Conservation (phyloP, 2,797 vertebrate genomes). For the Scolopax rusticola region DNA sequence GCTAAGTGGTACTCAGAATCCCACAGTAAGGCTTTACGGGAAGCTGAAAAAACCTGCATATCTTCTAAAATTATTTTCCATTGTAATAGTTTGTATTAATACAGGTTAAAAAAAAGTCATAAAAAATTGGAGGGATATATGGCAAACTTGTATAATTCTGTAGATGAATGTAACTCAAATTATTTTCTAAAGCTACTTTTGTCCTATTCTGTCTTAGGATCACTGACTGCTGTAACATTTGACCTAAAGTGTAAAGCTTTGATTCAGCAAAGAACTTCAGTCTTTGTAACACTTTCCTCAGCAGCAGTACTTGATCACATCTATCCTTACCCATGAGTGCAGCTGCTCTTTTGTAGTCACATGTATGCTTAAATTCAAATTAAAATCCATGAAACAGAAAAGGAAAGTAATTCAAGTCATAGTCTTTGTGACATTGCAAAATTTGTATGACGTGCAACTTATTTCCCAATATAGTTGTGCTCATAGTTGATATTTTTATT, state of each 20-base stretch:
- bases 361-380: background rate
- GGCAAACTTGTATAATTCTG: background rate
- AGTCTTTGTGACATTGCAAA: background rate
- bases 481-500: background rate
- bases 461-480: background rate
- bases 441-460: background rate
- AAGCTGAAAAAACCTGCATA: accelerated
- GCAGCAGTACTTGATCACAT: background rate
- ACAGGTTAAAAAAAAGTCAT: background rate
- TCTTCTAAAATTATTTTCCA: background rate
- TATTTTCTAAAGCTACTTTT: background rate
- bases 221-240: background rate
- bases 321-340: background rate
- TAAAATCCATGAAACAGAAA: background rate
- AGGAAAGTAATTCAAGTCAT: background rate
- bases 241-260: background rate
- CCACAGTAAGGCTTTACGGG: background rate
- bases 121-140: background rate
- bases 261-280: background rate
- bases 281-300: background rate
- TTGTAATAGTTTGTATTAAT: background rate
- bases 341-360: background rate
- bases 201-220: background rate
- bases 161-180: background rate
- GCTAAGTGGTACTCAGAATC: background rate